phyloP scores from a whole-genome alignment of 2,113 vertebrate genomes.

The Chascanopsetta lugubris region DNA sequence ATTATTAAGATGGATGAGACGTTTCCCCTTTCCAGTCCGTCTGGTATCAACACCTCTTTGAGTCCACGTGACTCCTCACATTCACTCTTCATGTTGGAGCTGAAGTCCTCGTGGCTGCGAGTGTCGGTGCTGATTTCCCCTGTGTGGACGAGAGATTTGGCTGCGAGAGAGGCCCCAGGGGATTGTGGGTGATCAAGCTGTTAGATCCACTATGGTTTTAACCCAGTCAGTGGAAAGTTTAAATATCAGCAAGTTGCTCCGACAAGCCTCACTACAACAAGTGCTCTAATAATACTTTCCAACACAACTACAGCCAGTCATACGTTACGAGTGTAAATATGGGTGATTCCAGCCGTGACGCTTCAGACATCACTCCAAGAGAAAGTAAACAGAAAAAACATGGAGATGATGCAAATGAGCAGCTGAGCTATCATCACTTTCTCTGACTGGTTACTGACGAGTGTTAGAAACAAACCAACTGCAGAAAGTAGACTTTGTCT shows the following conservation, averaged over 20 bases:
- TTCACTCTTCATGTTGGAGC: conserved; percentile 34
- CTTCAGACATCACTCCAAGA: neutral
- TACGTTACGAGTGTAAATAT: no score
- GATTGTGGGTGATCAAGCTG: conserved; percentile 56
- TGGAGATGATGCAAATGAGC: neutral
- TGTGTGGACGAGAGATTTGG: conserved; percentile 53
- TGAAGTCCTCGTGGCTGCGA: conserved; percentile 25
- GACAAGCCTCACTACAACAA: neutral
- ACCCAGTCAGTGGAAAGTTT: conserved; percentile 43
- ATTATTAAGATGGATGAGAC: conserved; percentile 16
- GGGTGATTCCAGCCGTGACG: no score
- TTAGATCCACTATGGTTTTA: conserved; percentile 32
- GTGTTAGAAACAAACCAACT: neutral
- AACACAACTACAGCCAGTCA: neutral
- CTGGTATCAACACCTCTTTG: conserved; percentile 17
- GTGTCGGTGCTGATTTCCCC: conserved; percentile 53
- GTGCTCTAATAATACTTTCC: neutral
- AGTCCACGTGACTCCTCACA: conserved; percentile 33
- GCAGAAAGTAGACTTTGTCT: neutral
- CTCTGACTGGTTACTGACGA: conserved; percentile 1
- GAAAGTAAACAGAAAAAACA: neutral
- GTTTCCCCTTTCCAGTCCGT: conserved; percentile 14
- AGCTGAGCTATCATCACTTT: neutral
- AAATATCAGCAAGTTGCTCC: conserved; percentile 28
- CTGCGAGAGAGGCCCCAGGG: conserved; percentile 50